Evolutionary conservation across 2,113 vertebrate genomes (phyloP).

Genomic region (Rhea americana): DNA sequence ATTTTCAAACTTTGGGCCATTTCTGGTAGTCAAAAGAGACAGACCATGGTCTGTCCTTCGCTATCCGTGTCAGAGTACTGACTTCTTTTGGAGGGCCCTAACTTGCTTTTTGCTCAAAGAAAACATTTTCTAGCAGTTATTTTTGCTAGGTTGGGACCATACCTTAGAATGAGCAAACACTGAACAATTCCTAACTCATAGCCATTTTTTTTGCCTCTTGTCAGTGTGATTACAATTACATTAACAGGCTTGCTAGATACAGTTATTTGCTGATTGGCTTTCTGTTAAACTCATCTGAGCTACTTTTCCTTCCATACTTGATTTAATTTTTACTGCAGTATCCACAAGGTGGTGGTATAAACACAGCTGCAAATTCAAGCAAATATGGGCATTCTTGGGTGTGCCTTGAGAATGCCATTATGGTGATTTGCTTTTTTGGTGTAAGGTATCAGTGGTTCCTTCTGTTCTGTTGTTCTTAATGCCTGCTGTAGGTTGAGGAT

Average conservation of each 20-base stretch:
- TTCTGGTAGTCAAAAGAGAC: background rate
- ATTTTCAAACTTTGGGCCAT: background rate
- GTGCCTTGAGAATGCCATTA: background rate
- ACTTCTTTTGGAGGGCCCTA: background rate
- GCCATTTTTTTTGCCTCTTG: accelerated
- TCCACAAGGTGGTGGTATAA: slow-evolving; percentile 47
- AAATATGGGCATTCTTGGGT: accelerated
- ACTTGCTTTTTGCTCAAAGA: background rate
- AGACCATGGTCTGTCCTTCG: background rate
- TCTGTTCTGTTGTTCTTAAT: accelerated
- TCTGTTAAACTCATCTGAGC: accelerated
- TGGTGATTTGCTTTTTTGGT: accelerated
- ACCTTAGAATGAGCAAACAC: background rate
- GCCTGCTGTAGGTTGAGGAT: background rate
- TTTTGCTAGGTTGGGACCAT: background rate
- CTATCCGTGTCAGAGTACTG: too few relatives aligned
- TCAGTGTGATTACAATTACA: accelerated
- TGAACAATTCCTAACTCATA: background rate
- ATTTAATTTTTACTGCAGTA: accelerated
- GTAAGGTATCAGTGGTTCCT: background rate
- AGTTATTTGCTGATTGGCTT: background rate
- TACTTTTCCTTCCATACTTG: too few relatives aligned
- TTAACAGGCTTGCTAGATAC: accelerated
- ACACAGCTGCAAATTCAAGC: background rate
- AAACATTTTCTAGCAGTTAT: background rate